phyloP scores from a whole-genome alignment of 2,888 invertebrate genomes.

The Mesorhabditis spiculigera region DNA sequence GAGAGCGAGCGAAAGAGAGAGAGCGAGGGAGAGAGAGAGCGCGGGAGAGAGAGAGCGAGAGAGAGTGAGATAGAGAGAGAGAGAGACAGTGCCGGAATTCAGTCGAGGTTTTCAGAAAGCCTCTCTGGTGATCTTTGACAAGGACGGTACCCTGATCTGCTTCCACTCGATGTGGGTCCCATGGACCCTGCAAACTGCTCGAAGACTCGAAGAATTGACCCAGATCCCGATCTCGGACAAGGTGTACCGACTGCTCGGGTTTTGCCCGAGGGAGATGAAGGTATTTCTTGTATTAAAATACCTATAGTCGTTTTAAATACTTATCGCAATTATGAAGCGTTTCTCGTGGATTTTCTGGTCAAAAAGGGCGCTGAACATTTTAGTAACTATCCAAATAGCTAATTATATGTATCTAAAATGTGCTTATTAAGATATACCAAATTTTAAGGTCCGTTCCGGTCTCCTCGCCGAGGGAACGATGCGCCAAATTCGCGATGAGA shows the following conservation, averaged over 20 bases:
- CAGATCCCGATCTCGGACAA: conserved; percentile 47
- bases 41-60: too few relatives aligned
- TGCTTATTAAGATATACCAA: conserved; percentile 14
- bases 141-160: conserved; percentile 63
- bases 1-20: too few relatives aligned
- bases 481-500: conserved; percentile 56
- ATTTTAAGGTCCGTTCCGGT: conserved; percentile 56
- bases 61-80: too few relatives aligned
- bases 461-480: conserved; percentile 60
- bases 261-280: conserved; percentile 49
- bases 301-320: too few relatives aligned
- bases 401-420: too few relatives aligned
- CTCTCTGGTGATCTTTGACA: conserved; percentile 62
- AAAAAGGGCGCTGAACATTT: too few relatives aligned
- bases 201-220: conserved; percentile 44
- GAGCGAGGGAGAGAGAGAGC: too few relatives aligned
- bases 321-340: too few relatives aligned
- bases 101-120: background rate
- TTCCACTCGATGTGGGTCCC: conserved; percentile 63
- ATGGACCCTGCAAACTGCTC: conserved; percentile 59
- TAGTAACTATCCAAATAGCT: too few relatives aligned
- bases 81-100: too few relatives aligned
- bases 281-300: conserved; percentile 11
- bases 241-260: conserved; percentile 58
- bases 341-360: too few relatives aligned